Evolutionary conservation across 2,113 vertebrate genomes (phyloP).

Genomic region (cat (Felis catus)): F.catus_Fca126_mat1.0 CM031420.1:155144001-155144500

Average conservation of each 20-base stretch:
- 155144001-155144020: neutral
- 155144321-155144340: neutral
- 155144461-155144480: neutral
- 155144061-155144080: neutral
- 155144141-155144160: neutral
- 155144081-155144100: neutral
- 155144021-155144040: neutral
- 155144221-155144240: neutral
- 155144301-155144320: no score
- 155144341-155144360: no score
- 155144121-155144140: neutral
- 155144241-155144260: neutral
- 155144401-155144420: neutral
- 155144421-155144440: neutral
- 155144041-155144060: neutral
- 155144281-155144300: neutral
- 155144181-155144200: neutral
- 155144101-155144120: neutral
- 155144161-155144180: neutral
- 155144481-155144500: neutral
- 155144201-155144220: neutral
- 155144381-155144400: neutral
- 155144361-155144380: neutral
- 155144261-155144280: neutral
- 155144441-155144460: neutral